A percentile compares a stretch with the other conserved stretches of the same genome.
These are phyloP conservation scores for Polymixis lichenea DNA, from an alignment of 2,888 invertebrate genomes.

Conservation along the genomic window DNA sequence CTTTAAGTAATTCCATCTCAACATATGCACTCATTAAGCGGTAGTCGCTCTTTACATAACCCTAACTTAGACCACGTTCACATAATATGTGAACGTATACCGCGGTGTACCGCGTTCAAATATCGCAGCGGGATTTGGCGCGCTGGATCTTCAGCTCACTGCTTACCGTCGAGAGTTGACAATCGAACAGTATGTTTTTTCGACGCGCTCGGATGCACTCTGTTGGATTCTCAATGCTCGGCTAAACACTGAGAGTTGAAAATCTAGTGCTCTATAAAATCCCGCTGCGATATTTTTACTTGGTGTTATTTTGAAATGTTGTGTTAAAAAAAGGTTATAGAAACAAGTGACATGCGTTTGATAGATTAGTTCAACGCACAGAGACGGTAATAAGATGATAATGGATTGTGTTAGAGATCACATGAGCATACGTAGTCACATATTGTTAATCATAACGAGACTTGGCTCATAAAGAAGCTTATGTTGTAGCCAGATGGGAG, in stretches of 20 bases:
- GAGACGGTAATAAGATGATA: constrained; percentile 42
- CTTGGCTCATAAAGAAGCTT: constrained; percentile 28
- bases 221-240: no score
- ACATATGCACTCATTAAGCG: not conserved
- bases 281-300: no score
- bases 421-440: constrained; percentile 28
- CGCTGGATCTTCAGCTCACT: no score
- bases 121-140: no score
- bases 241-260: no score
- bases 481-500: constrained; percentile 42
- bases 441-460: constrained; percentile 37
- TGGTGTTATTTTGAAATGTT: constrained; percentile 18
- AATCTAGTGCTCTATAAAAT: no score
- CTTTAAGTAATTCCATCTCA: not conserved
- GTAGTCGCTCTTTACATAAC: constrained; percentile 11
- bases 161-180: no score
- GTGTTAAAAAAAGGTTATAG: constrained; percentile 36
- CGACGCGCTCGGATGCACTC: no score
- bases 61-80: not conserved
- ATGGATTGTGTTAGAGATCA: constrained; percentile 47
- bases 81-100: no score
- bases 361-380: constrained; percentile 47
- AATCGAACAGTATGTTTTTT: no score
- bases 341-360: constrained; percentile 59
- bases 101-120: no score